phyloP scores from a whole-genome alignment of 2,797 vertebrate genomes.

The Varecia variegata region DNA sequence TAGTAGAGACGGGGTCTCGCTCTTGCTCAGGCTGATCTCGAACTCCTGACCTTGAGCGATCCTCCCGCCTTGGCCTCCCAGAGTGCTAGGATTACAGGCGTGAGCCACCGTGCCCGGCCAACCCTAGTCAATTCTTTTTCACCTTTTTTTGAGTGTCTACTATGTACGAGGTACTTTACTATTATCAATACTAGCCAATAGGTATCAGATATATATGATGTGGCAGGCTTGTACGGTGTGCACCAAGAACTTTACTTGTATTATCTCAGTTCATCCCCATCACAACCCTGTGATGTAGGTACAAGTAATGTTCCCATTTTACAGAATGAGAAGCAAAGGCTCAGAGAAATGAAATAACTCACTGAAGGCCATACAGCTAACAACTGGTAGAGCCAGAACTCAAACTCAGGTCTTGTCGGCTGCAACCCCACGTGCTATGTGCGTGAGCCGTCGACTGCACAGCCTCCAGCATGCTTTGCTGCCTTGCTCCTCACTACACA shows the following conservation, averaged over 20 bases:
- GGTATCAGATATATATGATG: neutral
- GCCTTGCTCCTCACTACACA: constrained; percentile 38
- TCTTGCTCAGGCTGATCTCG: too few relatives aligned
- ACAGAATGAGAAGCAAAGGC: constrained; percentile 36
- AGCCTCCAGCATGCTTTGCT: constrained; percentile 59
- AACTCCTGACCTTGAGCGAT: too few relatives aligned
- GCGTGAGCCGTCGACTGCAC: neutral
- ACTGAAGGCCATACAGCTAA: neutral
- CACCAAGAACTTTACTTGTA: neutral
- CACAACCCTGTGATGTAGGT: neutral
- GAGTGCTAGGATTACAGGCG: too few relatives aligned
- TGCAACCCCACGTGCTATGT: neutral
- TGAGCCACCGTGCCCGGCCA: neutral
- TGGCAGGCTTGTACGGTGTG: neutral
- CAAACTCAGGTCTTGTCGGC: constrained; percentile 10
- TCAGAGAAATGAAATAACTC: constrained; percentile 3
- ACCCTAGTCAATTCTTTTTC: constrained; percentile 35
- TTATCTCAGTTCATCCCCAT: neutral
- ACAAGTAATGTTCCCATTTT: constrained; percentile 5
- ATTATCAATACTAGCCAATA: neutral
- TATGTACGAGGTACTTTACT: neutral
- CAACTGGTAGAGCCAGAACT: constrained; percentile 21
- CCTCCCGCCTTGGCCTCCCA: too few relatives aligned
- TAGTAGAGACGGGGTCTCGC: too few relatives aligned
- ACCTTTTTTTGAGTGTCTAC: neutral